Evolutionary conservation across 2,888 invertebrate species (phyloP).

Genomic region (Cerastis leucographa): DNA sequence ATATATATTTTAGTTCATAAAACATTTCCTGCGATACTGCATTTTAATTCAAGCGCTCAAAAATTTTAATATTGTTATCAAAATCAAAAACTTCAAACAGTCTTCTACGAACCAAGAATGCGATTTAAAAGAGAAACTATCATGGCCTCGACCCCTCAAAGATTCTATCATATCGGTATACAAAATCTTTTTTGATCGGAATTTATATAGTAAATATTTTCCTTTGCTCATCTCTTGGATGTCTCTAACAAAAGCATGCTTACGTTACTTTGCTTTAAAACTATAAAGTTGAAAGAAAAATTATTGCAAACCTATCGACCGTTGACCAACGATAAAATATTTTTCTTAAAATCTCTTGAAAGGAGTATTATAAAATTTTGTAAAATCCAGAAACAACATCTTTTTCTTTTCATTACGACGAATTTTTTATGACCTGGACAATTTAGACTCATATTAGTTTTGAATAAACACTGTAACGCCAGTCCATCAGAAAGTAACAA

Average conservation of each 20-base stretch:
- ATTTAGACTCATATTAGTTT: neutral
- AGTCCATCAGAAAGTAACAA: neutral
- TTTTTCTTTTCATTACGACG: neutral
- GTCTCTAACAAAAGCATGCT: constrained; percentile 63
- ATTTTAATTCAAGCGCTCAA: neutral
- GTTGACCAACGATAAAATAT: constrained; percentile 46
- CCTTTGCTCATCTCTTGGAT: constrained; percentile 69
- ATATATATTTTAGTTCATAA: constrained; percentile 1
- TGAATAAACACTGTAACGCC: neutral
- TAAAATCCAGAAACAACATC: neutral
- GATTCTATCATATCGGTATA: constrained; percentile 24
- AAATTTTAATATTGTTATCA: neutral
- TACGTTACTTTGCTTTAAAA: constrained; percentile 66
- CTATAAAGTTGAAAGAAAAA: constrained; percentile 69
- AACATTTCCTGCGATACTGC: neutral
- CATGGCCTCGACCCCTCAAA: constrained; percentile 31
- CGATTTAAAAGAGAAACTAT: constrained; percentile 37
- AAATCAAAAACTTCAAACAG: constrained; percentile 20
- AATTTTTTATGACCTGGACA: neutral
- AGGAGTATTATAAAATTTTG: neutral
- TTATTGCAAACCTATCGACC: constrained; percentile 62
- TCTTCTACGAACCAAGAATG: constrained; percentile 26
- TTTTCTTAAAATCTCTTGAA: neutral
- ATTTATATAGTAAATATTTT: constrained; percentile 71
- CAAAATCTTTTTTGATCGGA: constrained; percentile 56